Evolutionary conservation across 1,140 invertebrate genomes (phyloP).

Genomic region (Psix sp.): DNA sequence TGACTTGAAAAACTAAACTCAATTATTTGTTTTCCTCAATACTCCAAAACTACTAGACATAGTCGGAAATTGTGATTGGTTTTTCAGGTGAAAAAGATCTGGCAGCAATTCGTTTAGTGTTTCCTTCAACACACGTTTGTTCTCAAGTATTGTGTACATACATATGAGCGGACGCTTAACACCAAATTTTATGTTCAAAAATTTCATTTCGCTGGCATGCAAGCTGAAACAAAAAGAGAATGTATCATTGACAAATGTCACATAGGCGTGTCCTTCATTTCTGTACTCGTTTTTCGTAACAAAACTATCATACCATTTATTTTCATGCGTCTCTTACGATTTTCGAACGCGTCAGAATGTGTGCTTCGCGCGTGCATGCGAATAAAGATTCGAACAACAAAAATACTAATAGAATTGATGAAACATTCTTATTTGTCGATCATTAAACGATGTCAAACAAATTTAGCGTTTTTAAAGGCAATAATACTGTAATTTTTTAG

Average conservation of each 20-base stretch:
- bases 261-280: constrained; percentile 28
- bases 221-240: no score
- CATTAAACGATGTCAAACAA: constrained; percentile 53
- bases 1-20: no score
- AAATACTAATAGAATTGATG: constrained; percentile 1
- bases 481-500: constrained; percentile 74
- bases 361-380: constrained; percentile 30
- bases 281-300: constrained; percentile 8
- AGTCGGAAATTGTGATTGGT: no score
- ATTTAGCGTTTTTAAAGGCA: constrained; percentile 73
- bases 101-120: no score
- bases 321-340: constrained; percentile 28
- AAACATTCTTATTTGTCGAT: constrained; percentile 63
- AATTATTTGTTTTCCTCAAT: no score
- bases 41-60: no score
- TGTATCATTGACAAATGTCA: constrained; percentile 22
- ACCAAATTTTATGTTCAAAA: no score
- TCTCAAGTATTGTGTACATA: constrained; percentile 38
- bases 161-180: constrained; percentile 20
- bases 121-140: no score
- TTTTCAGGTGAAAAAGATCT: no score
- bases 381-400: constrained; percentile 20
- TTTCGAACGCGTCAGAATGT: constrained; percentile 26
- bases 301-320: constrained; percentile 13
- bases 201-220: constrained; percentile 28